Conservation (phyloP, 2,888 invertebrate species). For the Eulithis testata region DNA sequence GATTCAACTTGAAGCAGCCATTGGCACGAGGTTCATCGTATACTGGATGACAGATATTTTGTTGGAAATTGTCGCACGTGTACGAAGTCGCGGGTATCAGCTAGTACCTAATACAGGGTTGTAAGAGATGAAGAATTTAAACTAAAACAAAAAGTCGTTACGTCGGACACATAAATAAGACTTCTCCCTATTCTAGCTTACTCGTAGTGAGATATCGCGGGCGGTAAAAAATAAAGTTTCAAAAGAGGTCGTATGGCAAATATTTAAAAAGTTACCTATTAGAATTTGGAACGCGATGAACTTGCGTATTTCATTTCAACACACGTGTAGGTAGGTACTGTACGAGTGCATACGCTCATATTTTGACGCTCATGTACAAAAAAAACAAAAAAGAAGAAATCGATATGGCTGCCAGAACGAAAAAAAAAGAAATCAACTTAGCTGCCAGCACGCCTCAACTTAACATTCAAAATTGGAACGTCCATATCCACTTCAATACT, state of each 20-base stretch:
- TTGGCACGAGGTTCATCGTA: no score
- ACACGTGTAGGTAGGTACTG: no score
- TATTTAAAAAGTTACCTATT: conserved; percentile 61
- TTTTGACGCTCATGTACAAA: no score
- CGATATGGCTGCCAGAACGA: not conserved
- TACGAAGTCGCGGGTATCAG: no score
- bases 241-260: conserved; percentile 59
- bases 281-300: not conserved
- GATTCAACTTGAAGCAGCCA: no score
- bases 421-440: not conserved
- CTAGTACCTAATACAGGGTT: conserved; percentile 5
- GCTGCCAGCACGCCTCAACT: conserved; percentile 3
- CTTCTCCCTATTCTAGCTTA: conserved; percentile 27
- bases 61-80: no score
- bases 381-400: no score
- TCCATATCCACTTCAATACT: conserved; percentile 12
- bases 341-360: no score
- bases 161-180: conserved; percentile 35
- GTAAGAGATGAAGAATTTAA: conserved; percentile 15
- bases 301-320: no score
- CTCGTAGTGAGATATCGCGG: conserved; percentile 31
- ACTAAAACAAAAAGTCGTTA: conserved; percentile 28
- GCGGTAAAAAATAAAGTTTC: conserved; percentile 46
- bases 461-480: conserved; percentile 11
- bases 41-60: no score